Evolutionary conservation across 2,113 vertebrate species (phyloP), one percentile per base, ranked within the genome.

Genomic region (Nyctibius bracteatus): DNA sequence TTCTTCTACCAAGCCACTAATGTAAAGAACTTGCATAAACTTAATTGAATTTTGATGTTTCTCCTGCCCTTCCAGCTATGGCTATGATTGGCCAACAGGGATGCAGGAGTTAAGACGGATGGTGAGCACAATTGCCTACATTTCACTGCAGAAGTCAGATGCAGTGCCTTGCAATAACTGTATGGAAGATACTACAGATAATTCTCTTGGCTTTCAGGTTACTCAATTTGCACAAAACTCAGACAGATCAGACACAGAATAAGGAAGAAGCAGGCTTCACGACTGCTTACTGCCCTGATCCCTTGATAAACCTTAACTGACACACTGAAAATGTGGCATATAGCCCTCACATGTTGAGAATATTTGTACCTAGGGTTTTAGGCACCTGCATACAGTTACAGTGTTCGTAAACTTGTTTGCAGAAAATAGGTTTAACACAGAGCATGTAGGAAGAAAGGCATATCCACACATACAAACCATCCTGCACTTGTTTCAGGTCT

Each of bases 11-110:
- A 30, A 43, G 17, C 9, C 35, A 49, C 58, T 35, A 0, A 23
- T 3, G 8, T 10, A 54, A 27, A 46, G 25, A 68, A 61, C 9
- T 27, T 35, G 15, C 41, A 57, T 8, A 2, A 20, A 41, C 9
- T 15, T 23, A 4, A 43, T 3, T 17, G 39, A 23, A 71, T 20
- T 27, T 19, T 35, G 6, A 22, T 58, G 57, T 62, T 85, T 28
- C 62, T 46, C 57, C 52, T 46, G 24, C 37, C 55, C 14, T 12
- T 30, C 21, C 74, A 21, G 28, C 14, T 30, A 9, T 0, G 24
- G 25, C 35, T 81, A 2, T 7, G 17, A 23, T 0, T 6, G 24
- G 33, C 51, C 39, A 14, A 31, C 0, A 2, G 52, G 52, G 49
- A 57, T 25, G 52, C 57, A 62, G 47, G 52, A 6, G 44, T 37